Conservation (phyloP, 2,113 vertebrate species). For the Otis tarda region DNA sequence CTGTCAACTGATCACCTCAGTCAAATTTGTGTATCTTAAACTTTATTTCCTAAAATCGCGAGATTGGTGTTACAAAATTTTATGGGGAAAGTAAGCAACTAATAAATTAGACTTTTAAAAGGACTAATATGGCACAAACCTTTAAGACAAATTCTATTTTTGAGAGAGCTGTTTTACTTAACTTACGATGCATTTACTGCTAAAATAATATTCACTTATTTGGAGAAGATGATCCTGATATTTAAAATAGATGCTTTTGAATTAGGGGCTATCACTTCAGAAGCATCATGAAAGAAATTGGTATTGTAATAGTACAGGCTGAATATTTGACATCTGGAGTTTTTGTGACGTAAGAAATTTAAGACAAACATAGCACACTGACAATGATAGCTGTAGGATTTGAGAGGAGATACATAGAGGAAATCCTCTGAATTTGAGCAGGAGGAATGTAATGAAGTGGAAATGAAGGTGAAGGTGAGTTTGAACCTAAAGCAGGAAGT, state of each 20-base stretch:
- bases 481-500: neutral
- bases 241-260: neutral
- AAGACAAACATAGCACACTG: fast-evolving
- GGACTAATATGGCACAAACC: neutral
- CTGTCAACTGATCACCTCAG: neutral
- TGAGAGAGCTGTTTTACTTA: neutral
- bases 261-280: neutral
- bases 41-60: neutral
- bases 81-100: neutral
- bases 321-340: neutral
- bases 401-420: neutral
- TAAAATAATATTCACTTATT: neutral
- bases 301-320: neutral
- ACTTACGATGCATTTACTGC: neutral
- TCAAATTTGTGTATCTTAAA: neutral
- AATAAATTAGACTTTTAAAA: neutral
- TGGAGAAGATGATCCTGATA: neutral
- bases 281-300: neutral
- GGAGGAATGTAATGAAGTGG: neutral
- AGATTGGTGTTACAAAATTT: neutral
- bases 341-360: neutral
- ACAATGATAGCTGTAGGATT: neutral
- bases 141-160: neutral
- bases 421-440: neutral
- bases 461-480: neutral